These are phyloP conservation scores for Eretmocerus hayati DNA, from an alignment of 2,888 invertebrate species.

Conservation along the genomic window DNA sequence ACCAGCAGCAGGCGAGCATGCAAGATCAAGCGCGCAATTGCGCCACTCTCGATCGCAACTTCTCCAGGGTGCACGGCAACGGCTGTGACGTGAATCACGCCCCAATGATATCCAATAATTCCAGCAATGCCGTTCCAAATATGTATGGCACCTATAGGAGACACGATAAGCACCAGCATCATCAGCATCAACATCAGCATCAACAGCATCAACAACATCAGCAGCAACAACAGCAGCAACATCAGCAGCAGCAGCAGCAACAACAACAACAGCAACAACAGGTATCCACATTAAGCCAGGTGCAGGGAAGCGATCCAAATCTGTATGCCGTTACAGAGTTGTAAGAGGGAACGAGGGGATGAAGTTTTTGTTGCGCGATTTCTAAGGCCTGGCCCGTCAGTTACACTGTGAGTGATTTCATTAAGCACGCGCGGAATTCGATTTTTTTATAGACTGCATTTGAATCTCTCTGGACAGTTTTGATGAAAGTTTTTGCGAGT, in stretches of 20 bases:
- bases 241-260: too few relatives aligned
- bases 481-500: too few relatives aligned
- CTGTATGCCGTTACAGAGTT: conserved; percentile 71
- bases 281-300: conserved; percentile 42
- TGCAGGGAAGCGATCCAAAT: conserved; percentile 48
- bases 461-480: too few relatives aligned
- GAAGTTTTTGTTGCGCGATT: too few relatives aligned
- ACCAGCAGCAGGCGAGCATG: conserved; percentile 29
- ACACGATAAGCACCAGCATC: conserved; percentile 35
- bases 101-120: conserved; percentile 32
- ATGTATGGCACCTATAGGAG: conserved; percentile 45
- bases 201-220: conserved; percentile 9
- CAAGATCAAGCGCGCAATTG: conserved; percentile 38
- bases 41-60: conserved; percentile 43
- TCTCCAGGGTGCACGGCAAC: conserved; percentile 33
- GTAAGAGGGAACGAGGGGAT: too few relatives aligned
- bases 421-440: too few relatives aligned
- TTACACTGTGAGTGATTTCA: too few relatives aligned
- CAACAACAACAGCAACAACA: conserved; percentile 24
- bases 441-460: too few relatives aligned
- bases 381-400: too few relatives aligned
- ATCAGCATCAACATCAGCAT: conserved; percentile 9
- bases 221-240: conserved; percentile 6
- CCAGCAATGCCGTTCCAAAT: conserved; percentile 40
- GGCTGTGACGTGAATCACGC: conserved; percentile 18